These are phyloP conservation scores for Apostichopus leukothele DNA, from an alignment of 53 echinoderm and acorn worm species.

Conservation along the genomic window DNA sequence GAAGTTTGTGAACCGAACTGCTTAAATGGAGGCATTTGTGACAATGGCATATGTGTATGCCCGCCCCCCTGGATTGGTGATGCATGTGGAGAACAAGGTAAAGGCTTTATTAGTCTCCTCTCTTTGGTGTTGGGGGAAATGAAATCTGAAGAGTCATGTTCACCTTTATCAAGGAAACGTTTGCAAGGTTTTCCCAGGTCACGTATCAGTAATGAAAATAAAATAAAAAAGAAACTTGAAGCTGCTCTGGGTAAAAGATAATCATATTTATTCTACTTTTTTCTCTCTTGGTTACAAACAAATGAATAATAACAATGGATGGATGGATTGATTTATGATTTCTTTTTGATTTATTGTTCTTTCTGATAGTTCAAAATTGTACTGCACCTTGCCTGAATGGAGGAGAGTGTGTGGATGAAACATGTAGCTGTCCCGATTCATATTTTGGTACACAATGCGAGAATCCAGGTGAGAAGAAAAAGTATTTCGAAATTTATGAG, in stretches of 20 bases:
- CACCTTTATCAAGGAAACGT: too few species aligned
- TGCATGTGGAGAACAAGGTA: not conserved
- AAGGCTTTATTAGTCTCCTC: not conserved
- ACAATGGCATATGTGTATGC: slow-evolving; percentile 74
- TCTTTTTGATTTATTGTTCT: not conserved
- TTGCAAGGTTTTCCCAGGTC: too few species aligned
- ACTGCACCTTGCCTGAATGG: slow-evolving; percentile 34
- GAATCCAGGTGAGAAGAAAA: slow-evolving; percentile 22
- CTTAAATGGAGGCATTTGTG: slow-evolving; percentile 83
- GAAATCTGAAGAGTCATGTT: too few species aligned
- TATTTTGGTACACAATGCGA: slow-evolving; percentile 41
- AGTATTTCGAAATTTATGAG: too few species aligned
- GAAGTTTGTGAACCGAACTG: slow-evolving; percentile 72
- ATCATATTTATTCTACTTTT: too few species aligned
- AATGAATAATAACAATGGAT: too few species aligned
- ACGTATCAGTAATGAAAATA: not conserved
- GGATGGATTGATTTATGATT: too few species aligned
- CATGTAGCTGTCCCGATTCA: slow-evolving; percentile 25
- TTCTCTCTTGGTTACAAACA: too few species aligned
- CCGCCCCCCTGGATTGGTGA: slow-evolving; percentile 6
- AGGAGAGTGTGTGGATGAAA: slow-evolving; percentile 15
- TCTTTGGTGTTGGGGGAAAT: too few species aligned
- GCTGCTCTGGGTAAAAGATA: too few species aligned
- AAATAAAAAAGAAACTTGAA: too few species aligned
- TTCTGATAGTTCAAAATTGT: slow-evolving; percentile 25